Base-by-base conservation (phyloP, 2,113 vertebrate genomes). In the Clupea harengus region DNA sequence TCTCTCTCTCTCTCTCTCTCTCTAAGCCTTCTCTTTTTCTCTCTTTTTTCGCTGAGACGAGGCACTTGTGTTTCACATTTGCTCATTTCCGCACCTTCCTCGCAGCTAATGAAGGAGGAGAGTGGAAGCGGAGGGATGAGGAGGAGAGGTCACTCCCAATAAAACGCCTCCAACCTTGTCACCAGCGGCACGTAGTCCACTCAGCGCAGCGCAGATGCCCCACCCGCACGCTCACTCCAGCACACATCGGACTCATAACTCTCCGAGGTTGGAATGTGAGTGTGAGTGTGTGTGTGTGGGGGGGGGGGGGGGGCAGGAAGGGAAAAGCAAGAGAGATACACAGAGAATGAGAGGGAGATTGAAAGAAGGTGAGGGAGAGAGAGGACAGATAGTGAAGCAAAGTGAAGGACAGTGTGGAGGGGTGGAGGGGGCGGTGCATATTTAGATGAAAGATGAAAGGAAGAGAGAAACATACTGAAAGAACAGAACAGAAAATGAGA, bases 51-150 rank as follows among this genome's bases (percentile, higher is more conserved):
- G 86, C 44, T 86, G 67, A 75, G 64, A 86, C 85, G 91, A 93
- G 92, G 92, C 93, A 93, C 93, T 94, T 92, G 92, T 95, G 94
- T 94, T 95, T 94, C 89, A 90, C 93, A 95, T 94, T 95, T 95
- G 90, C 91, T 92, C 91, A 91, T 93, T 93, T 92, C 92, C 91
- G 89, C 92, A 94, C 92, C 94, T 95, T 95, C 93, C 91, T 94
- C 47, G 86, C 92, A 87, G 90, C 90, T 93, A 90, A 89, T 81
- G 84, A 89, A 85, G 90, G 93, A 85, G 89, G 85, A 90, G 82
- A 72, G 64, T 20, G n/a, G 57, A n/a, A 57, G 20, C 54, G 20
- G 28, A 75, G 18, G 4, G 18, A 57, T 57, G 88, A 85, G 60
- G 72, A 87, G 83, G 84, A 92, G 83, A 5, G 64, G 85, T 83